Evolutionary conservation across 2,113 vertebrate species (phyloP), one percentile per base, ranked within the genome.

Genomic region (Hiodon tergisus): DNA sequence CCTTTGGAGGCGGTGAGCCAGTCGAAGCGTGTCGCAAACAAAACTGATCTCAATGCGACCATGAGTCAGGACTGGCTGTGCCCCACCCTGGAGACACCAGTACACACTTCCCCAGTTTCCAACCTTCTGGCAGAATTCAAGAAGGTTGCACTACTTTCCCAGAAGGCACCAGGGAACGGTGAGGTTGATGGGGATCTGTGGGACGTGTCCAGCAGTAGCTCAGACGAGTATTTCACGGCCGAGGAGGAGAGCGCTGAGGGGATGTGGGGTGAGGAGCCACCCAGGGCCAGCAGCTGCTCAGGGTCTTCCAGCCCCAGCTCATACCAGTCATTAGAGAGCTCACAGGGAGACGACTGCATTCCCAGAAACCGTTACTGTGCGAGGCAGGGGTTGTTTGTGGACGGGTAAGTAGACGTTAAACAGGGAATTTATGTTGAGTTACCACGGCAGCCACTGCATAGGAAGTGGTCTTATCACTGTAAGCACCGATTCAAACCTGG

Each of bases 101-200:
- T 81, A 1, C 85, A 46, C 2, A 46, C 31, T 79, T 86, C 88
- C 0, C 93, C 93, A 0, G 63, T 97, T 70, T 90, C 89, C 11
- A 90, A 89, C 81, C 83, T 99, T 77, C 90, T 91, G 90, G 87
- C 82, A 3, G 90, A 95, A 73, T 97, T 99, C 73, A 90, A 94
- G 79, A 90, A 90, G 77, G 85, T 98, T 83, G 84, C 93, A 0
- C 87, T 94, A 72, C 85, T 86, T 47, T 79, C 74, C 4, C 31
- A 76, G n/a, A 84, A 80, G 74, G 72, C 66, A 77, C 81, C 14
- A 80, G 80, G 13, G 78, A 69, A 5, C 61, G 78, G 46, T 31
- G 17, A 52, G n/a, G 13, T 9, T 67, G 48, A 53, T 31, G 3
- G 31, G 48, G 80, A 69, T 50, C 46, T 48, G 61, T 80, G 53